Evolutionary conservation across 2,797 vertebrate genomes (phyloP).

Genomic region (Parauchenoglanis ngamensis): DNA sequence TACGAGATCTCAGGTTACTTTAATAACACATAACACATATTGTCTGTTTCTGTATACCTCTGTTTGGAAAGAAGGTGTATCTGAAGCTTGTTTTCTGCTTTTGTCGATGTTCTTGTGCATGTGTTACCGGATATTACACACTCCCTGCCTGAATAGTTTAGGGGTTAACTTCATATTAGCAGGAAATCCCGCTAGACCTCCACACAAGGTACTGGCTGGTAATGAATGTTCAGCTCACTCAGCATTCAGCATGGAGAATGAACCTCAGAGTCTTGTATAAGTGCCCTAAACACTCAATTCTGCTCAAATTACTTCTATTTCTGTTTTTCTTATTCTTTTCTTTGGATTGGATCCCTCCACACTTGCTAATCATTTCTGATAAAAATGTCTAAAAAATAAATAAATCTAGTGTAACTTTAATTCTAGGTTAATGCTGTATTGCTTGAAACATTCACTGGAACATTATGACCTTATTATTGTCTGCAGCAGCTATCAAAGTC

Average conservation of each 20-base stretch:
- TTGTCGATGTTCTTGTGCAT: background rate
- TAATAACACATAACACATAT: background rate
- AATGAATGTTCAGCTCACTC: slow-evolving; percentile 20
- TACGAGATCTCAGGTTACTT: slow-evolving; percentile 23
- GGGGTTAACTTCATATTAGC: slow-evolving; percentile 7
- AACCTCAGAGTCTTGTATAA: background rate
- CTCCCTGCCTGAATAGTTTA: background rate
- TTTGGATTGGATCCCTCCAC: background rate
- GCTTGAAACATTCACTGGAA: background rate
- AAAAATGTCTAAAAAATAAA: background rate
- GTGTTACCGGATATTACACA: slow-evolving; percentile 7
- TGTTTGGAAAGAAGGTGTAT: background rate
- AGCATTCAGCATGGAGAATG: background rate
- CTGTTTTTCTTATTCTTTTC: background rate
- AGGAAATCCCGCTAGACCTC: slow-evolving; percentile 28
- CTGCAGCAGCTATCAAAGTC: background rate
- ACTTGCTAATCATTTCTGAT: background rate
- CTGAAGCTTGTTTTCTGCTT: slow-evolving; percentile 5
- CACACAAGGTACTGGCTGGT: slow-evolving; percentile 1
- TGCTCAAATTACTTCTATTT: background rate
- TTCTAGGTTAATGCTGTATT: background rate
- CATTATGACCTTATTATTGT: background rate
- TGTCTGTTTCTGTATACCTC: background rate
- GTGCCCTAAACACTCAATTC: background rate
- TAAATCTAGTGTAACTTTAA: background rate